Percentiles rank a stretch among this genome's conserved stretches.
Conservation (phyloP, 1,140 invertebrate species). For the Daktulosphaira vitifoliae region DNA sequence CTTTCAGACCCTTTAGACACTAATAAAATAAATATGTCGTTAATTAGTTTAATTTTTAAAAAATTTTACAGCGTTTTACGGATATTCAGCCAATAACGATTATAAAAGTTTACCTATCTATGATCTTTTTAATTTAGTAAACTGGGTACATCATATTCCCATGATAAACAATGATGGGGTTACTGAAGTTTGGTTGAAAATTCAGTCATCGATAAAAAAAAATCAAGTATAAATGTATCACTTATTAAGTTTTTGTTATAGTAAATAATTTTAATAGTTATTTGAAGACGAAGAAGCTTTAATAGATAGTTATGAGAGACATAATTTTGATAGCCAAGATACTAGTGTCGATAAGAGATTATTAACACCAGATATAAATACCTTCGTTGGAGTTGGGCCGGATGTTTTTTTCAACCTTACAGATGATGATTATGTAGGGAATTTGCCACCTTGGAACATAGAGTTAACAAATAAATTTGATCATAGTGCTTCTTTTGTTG, state of each 20-base stretch:
- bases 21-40: too few species aligned
- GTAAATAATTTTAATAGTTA: too few species aligned
- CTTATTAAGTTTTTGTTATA: too few species aligned
- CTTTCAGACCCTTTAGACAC: too few species aligned
- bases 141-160: slow-evolving; percentile 16
- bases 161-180: not conserved
- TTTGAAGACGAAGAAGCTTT: too few species aligned
- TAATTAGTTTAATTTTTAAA: too few species aligned
- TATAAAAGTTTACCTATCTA: not conserved
- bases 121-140: not conserved
- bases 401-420: not conserved
- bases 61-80: not conserved
- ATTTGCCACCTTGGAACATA: not conserved
- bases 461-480: slow-evolving; percentile 2
- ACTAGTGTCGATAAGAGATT: too few species aligned
- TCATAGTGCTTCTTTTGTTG: not conserved
- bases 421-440: not conserved
- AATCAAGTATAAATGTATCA: not conserved
- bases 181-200: not conserved
- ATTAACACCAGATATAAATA: too few species aligned
- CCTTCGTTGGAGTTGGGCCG: too few species aligned
- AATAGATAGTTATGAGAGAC: too few species aligned
- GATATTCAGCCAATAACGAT: not conserved
- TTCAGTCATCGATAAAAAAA: not conserved
- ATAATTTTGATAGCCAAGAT: too few species aligned